Conservation (phyloP, 2,113 vertebrate genomes). For the Salvelinus sp. region DNA sequence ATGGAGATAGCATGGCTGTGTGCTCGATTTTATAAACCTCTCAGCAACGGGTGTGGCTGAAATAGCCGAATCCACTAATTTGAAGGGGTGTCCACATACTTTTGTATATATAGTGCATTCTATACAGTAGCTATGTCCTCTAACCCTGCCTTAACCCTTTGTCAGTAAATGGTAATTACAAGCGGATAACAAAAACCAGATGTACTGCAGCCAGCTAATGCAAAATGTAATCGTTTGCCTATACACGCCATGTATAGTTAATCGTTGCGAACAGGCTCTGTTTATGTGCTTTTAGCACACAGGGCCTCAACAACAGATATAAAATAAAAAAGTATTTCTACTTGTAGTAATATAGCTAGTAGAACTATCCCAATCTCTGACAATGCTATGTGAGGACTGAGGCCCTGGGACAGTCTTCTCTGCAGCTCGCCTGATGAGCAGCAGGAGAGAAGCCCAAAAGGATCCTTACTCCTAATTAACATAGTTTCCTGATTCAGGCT, state of each 20-base stretch:
- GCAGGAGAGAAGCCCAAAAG: slow-evolving; percentile 21
- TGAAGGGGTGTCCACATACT: too few species aligned
- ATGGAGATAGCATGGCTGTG: slow-evolving; percentile 44
- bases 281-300: slow-evolving; percentile 18
- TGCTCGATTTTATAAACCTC: slow-evolving; percentile 31
- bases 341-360: slow-evolving; percentile 4
- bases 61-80: too few species aligned
- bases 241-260: slow-evolving; percentile 15
- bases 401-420: background rate
- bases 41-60: background rate
- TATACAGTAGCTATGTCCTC: background rate
- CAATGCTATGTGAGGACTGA: background rate
- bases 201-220: slow-evolving; percentile 29
- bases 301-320: background rate
- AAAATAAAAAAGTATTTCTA: too few species aligned
- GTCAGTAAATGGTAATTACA: slow-evolving; percentile 57
- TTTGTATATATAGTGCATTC: background rate
- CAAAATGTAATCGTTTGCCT: background rate
- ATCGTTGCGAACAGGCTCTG: slow-evolving; percentile 34
- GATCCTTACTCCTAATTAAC: slow-evolving; percentile 57
- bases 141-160: slow-evolving; percentile 23
- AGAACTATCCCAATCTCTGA: background rate
- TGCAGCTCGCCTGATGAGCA: slow-evolving; percentile 28
- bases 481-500: background rate
- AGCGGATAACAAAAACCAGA: slow-evolving; percentile 53